These are phyloP conservation scores for Drosophila equinoxialis DNA, from an alignment of 1,140 invertebrate genomes.

Conservation along the genomic window DNA sequence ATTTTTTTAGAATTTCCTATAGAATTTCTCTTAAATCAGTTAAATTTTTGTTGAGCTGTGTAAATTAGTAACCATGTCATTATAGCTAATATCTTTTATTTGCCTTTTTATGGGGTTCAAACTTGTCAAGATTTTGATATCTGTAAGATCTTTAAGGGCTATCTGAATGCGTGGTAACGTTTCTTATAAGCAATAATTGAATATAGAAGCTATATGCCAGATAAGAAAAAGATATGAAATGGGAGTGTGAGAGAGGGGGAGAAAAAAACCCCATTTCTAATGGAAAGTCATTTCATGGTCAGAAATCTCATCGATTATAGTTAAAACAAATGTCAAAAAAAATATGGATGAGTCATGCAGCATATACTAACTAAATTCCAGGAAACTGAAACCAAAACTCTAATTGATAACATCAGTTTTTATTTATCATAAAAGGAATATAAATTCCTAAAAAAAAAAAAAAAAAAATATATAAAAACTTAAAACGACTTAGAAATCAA, in stretches of 20 bases:
- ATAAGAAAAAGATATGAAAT: not conserved
- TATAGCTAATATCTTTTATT: not conserved
- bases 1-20: no score
- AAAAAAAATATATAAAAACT: not conserved
- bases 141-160: not conserved
- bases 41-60: not conserved
- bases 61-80: not conserved
- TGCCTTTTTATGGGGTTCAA: not conserved
- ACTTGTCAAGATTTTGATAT: conserved; percentile 6
- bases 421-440: conserved; percentile 5
- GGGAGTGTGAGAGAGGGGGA: not conserved
- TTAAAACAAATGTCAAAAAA: conserved; percentile 1
- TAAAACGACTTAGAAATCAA: conserved; percentile 50
- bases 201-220: not conserved
- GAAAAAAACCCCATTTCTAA: not conserved
- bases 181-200: not conserved
- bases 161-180: not conserved
- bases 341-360: not conserved
- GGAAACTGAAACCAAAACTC: not conserved
- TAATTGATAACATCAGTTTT: conserved; percentile 6
- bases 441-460: conserved; percentile 13
- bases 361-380: not conserved
- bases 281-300: conserved; percentile 2
- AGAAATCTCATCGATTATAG: not conserved
- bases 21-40: no score